Conservation (phyloP, 2,888 invertebrate genomes). For the Hermodice carunculata region DNA sequence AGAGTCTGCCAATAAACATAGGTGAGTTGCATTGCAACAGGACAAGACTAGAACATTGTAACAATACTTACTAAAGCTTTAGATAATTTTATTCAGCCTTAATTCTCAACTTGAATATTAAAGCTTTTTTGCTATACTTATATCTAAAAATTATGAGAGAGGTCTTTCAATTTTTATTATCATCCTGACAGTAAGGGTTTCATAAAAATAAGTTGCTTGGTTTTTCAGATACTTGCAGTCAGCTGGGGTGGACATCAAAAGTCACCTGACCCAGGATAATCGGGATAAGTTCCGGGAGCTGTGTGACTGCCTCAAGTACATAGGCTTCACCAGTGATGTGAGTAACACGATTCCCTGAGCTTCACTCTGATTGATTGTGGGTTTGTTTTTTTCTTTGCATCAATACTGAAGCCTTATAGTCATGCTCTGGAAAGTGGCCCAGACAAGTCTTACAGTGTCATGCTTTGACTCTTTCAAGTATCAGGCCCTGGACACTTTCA, state of each 20-base stretch:
- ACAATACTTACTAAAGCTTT: neutral
- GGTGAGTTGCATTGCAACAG: no score
- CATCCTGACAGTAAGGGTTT: no score
- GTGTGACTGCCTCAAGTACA: conserved; percentile 9
- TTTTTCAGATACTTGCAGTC: conserved; percentile 1
- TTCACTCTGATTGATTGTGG: neutral
- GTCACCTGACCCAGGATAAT: neutral
- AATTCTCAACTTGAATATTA: neutral
- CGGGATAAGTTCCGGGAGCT: conserved; percentile 14
- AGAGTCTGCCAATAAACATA: conserved; percentile 21
- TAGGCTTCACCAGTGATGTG: conserved; percentile 39
- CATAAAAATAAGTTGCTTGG: no score
- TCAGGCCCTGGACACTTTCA: no score
- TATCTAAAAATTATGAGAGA: no score
- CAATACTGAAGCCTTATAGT: no score
- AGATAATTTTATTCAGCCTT: neutral
- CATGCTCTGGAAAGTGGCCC: no score
- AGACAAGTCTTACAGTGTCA: no score
- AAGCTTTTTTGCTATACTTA: no score
- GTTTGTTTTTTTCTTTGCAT: neutral
- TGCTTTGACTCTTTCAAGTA: no score
- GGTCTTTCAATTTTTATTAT: no score
- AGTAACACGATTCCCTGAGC: conserved; percentile 14
- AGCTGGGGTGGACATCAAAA: neutral
- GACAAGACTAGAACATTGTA: neutral